These are phyloP conservation scores for Heterotis niloticus DNA, from an alignment of 2,113 vertebrate genomes.

Conservation along the genomic window DNA sequence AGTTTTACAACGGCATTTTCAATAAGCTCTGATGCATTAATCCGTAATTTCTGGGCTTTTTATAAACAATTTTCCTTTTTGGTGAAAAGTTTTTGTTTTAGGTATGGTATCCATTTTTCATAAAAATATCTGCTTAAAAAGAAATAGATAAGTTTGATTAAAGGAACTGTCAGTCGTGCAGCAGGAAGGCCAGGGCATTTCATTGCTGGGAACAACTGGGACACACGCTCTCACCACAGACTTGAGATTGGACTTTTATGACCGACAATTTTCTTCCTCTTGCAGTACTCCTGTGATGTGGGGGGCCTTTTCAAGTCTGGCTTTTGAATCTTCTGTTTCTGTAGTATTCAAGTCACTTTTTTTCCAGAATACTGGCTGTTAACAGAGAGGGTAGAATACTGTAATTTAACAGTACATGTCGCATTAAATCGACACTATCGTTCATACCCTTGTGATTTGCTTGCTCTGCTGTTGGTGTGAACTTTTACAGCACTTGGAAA, in stretches of 20 bases:
- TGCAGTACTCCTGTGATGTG: slow-evolving; percentile 12
- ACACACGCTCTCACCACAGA: not conserved
- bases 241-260: not conserved
- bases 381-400: not conserved
- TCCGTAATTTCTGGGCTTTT: too few relatives aligned
- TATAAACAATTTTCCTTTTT: too few relatives aligned
- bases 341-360: slow-evolving; percentile 2
- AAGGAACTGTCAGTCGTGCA: too few relatives aligned
- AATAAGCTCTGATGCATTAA: too few relatives aligned
- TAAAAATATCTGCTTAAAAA: too few relatives aligned
- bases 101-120: too few relatives aligned
- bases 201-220: not conserved
- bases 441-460: not conserved
- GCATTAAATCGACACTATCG: not conserved
- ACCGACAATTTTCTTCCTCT: not conserved
- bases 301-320: not conserved
- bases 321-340: not conserved
- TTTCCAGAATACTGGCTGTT: not conserved
- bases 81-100: too few relatives aligned
- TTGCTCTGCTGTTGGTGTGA: not conserved
- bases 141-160: too few relatives aligned
- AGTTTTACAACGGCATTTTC: too few relatives aligned
- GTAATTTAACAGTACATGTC: not conserved
- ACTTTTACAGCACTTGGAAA: not conserved
- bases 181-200: too few relatives aligned